Evolutionary conservation across 1,140 invertebrate species (phyloP), one percentile per base, ranked within the genome.

Genomic region (Apis mellifera): DNA sequence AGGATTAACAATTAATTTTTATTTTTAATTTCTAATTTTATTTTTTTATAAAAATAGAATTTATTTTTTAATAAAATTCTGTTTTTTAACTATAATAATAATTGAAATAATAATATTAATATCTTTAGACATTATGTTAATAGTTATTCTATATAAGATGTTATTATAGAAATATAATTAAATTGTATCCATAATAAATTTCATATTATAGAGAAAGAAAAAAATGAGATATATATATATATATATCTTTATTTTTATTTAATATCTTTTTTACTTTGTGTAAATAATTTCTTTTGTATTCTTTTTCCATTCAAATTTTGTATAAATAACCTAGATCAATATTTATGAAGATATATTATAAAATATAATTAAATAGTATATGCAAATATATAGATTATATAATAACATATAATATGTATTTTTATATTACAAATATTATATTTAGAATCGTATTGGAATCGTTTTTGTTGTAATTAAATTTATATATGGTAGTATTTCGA

Each of bases 251-350:
- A 26, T 81, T 60, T n/a, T 54, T 65, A 11, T 26, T 15, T 32
- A 13, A 8, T 15, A 21, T 60, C 17, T 57, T 48, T 62, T 26
- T 59, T 13, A 11, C 13, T 65, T 21, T 17, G 21, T 15, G 15
- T n/a, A n/a, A 55, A 57, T 21, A 55, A 55, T 13, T 26, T 12
- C 11, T 26, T 42, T 48, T 48, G 59, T 60, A 19, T 19, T 23
- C 21, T n/a, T 76, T 23, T 59, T 4, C 54, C 19, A 60, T 82
- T 82, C 55, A 60, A 7, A 60, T 69, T 62, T 76, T 5, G 9
- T 17, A 76, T 11, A 54, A 57, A 59, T 59, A 52, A 54, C 1
- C 13, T 13, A 64, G 69, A 73, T 26, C 57, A 13, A 26, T 50
- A 11, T 32, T 3, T 12, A 50, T 2, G 50, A 9, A 50, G 4